A percentile compares a stretch with the other conserved stretches of the same genome.
phyloP scores from a whole-genome alignment of 2,797 vertebrate species.

The Mus minutoides region DNA sequence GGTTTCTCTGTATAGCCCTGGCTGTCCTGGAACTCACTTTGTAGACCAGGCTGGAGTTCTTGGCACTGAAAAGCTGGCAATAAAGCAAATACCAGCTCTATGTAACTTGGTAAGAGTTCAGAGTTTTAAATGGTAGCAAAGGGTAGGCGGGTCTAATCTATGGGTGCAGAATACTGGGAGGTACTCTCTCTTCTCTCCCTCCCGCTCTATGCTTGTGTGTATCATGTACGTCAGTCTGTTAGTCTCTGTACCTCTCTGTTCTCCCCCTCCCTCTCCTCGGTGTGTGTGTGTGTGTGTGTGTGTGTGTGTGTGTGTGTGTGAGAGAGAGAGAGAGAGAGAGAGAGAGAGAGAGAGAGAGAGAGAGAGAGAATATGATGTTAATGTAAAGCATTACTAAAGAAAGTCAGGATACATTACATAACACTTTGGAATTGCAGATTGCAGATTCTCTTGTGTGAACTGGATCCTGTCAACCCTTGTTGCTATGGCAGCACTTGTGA shows the following conservation, averaged over 20 bases:
- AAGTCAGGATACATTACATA: not conserved
- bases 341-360: no score
- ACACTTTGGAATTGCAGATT: not conserved
- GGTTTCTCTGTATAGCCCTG: no score
- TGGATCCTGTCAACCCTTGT: not conserved
- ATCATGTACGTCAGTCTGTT: not conserved
- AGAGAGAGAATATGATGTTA: not conserved
- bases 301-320: no score
- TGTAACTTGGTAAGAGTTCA: not conserved
- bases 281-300: no score
- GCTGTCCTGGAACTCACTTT: no score
- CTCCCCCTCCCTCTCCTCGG: not conserved
- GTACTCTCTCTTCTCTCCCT: not conserved
- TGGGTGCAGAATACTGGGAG: not conserved
- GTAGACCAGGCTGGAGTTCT: no score
- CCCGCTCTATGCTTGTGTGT: fast-evolving
- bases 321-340: no score
- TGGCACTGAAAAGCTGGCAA: not conserved
- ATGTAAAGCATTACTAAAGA: slow-evolving; percentile 29
- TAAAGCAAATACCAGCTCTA: not conserved
- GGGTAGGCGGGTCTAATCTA: not conserved
- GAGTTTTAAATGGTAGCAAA: not conserved
- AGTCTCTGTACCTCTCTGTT: fast-evolving
- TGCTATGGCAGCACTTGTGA: fast-evolving
- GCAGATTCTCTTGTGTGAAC: not conserved